A percentile compares a stretch with the other conserved stretches of the same genome.
These are phyloP conservation scores for Thymallus thymallus DNA, from an alignment of 2,113 vertebrate genomes.

Conservation along the genomic window DNA sequence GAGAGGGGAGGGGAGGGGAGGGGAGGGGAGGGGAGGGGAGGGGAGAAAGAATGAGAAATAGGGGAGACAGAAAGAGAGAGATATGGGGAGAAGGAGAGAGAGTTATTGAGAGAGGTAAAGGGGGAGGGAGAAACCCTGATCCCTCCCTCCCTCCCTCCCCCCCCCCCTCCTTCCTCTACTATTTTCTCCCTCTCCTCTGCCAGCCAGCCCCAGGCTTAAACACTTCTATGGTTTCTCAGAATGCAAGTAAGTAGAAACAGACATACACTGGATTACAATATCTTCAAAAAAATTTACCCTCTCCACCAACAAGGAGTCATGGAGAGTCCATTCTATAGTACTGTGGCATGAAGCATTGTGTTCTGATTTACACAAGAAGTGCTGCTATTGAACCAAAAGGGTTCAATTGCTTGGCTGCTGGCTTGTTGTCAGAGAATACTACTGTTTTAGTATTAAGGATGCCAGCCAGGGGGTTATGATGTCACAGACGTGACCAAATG, in stretches of 20 bases:
- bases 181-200: conserved; percentile 31
- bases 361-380: no score
- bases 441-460: conserved; percentile 58
- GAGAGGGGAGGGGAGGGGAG: no score
- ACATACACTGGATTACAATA: conserved; percentile 53
- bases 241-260: conserved; percentile 64
- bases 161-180: conserved; percentile 20
- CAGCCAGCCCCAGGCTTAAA: conserved; percentile 46
- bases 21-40: no score
- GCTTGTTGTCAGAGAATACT: conserved; percentile 47
- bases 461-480: conserved; percentile 61
- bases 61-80: no score
- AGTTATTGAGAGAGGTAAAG: no score
- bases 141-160: not conserved
- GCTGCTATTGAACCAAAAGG: no score
- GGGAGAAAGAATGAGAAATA: no score
- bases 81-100: no score
- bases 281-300: conserved; percentile 28
- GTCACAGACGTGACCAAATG: conserved; percentile 70
- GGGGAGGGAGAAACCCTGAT: no score
- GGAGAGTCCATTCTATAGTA: not conserved
- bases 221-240: conserved; percentile 37
- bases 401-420: not conserved
- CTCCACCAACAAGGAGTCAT: not conserved
- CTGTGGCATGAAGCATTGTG: not conserved